phyloP scores from a whole-genome alignment of 2,113 vertebrate genomes.

The Dascyllus trimaculatus region DNA sequence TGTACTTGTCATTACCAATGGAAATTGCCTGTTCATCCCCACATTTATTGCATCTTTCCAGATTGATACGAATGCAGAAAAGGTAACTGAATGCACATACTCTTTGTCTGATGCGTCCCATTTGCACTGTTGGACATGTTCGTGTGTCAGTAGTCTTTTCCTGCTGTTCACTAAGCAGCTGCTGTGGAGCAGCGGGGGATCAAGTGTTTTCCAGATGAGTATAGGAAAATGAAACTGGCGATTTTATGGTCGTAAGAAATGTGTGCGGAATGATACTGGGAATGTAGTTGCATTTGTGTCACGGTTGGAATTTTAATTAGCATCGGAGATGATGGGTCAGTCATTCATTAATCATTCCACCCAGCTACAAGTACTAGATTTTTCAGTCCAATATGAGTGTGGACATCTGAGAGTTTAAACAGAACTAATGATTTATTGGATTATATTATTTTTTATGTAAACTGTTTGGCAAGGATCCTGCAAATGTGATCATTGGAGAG shows the following conservation, averaged over 20 bases:
- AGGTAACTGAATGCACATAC: neutral
- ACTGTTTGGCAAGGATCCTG: neutral
- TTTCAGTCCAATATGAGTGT: neutral
- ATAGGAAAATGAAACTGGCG: neutral
- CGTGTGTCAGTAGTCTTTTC: neutral
- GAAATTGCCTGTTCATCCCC: slow-evolving; percentile 43
- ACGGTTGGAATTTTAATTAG: slow-evolving; percentile 1
- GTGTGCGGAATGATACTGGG: neutral
- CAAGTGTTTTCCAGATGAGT: slow-evolving; percentile 27
- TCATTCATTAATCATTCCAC: slow-evolving; percentile 10
- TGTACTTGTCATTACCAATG: slow-evolving; percentile 47
- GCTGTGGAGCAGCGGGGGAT: slow-evolving; percentile 13
- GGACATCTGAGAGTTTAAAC: neutral
- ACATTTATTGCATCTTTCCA: neutral
- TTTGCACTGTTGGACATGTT: neutral
- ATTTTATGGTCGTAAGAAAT: neutral
- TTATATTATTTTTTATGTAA: neutral
- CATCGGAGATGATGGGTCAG: neutral
- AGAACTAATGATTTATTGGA: neutral
- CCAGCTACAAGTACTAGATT: neutral
- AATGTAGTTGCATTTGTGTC: neutral
- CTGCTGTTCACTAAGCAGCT: slow-evolving; percentile 27
- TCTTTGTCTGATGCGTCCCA: slow-evolving; percentile 6
- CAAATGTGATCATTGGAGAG: neutral
- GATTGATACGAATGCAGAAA: neutral